Evolutionary conservation across 2,888 invertebrate genomes (phyloP).

Genomic region (Clistopyga incitator): DNA sequence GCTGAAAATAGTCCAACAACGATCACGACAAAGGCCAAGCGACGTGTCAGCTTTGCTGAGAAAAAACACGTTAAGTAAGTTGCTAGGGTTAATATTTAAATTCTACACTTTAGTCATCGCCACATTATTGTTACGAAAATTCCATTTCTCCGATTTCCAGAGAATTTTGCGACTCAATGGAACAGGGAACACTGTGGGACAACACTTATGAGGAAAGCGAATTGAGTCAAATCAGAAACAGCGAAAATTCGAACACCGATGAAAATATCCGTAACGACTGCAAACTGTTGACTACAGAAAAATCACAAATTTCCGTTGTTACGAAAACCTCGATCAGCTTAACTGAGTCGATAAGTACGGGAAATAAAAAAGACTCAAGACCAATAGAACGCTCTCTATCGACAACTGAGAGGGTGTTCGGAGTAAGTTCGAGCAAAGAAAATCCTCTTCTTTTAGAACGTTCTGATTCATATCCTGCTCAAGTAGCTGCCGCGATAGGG

Average conservation of each 20-base stretch:
- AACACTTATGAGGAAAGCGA: slow-evolving; percentile 81
- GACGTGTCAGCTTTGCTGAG: slow-evolving; percentile 81
- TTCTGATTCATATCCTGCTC: not conserved
- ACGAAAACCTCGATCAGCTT: not conserved
- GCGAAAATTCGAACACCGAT: slow-evolving; percentile 52
- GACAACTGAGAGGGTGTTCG: not conserved
- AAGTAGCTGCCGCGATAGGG: not conserved
- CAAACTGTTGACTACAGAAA: not conserved
- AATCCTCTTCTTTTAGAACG: not conserved
- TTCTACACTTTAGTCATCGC: slow-evolving; percentile 16
- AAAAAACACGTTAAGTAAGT: slow-evolving; percentile 81
- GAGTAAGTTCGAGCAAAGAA: not conserved
- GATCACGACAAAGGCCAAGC: slow-evolving; percentile 72
- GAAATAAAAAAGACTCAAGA: not conserved
- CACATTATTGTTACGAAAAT: slow-evolving; percentile 38
- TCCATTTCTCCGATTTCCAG: slow-evolving; percentile 64
- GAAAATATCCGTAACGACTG: not conserved
- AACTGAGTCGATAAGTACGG: not conserved
- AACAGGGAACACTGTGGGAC: slow-evolving; percentile 80
- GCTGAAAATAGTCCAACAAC: slow-evolving; percentile 72
- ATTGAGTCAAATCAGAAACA: slow-evolving; percentile 70
- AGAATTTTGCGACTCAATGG: slow-evolving; percentile 79
- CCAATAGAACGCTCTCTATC: not conserved
- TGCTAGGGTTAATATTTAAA: not conserved
- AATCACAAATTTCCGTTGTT: not conserved